Evolutionary conservation across 2,797 vertebrate genomes (phyloP).

Genomic region (Brotula barbata): DNA sequence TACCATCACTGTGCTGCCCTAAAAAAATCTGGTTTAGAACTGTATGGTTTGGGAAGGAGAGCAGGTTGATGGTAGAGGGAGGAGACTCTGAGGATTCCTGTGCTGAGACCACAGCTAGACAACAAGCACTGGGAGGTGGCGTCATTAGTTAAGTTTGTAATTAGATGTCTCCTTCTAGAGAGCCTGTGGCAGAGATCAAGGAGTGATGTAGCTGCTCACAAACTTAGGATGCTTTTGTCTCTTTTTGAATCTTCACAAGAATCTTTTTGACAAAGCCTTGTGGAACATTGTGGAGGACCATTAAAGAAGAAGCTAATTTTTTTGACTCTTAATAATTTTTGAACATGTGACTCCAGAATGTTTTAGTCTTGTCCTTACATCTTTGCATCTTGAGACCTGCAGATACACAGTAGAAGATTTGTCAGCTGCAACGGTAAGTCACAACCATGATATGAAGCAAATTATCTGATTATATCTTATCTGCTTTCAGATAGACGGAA

Average conservation of each 20-base stretch:
- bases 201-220: conserved; percentile 24
- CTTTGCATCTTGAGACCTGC: conserved; percentile 5
- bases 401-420: conserved; percentile 10
- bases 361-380: conserved; percentile 1
- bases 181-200: conserved; percentile 33
- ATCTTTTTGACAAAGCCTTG: not conserved
- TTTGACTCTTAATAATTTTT: not conserved
- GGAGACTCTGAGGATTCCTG: conserved; percentile 53
- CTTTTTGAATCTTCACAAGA: conserved; percentile 3
- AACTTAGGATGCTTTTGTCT: not conserved
- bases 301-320: not conserved
- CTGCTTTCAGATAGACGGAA: not conserved
- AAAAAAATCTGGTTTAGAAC: not conserved
- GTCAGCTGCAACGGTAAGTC: conserved; percentile 51
- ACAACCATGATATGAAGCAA: no score
- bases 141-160: conserved; percentile 71
- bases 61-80: conserved; percentile 49
- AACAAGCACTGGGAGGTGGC: conserved; percentile 51
- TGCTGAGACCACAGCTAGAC: conserved; percentile 32
- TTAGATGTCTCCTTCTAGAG: conserved; percentile 66
- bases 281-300: not conserved
- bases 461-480: not conserved
- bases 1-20: not conserved
- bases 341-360: conserved; percentile 36
- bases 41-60: not conserved